phyloP scores from a whole-genome alignment of 2,888 invertebrate genomes.

The Halictus quadricinctus region DNA sequence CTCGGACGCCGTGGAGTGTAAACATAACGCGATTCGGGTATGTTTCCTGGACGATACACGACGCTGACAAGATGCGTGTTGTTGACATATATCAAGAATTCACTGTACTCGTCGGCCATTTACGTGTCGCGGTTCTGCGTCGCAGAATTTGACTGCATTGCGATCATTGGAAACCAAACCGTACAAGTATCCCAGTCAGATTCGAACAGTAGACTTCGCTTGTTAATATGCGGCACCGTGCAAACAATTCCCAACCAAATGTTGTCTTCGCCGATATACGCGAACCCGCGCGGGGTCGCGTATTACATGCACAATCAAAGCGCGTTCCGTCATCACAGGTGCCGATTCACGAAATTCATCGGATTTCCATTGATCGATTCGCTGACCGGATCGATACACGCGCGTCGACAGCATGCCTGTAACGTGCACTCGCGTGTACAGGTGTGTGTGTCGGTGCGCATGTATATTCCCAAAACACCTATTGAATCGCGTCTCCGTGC shows the following conservation, averaged over 20 bases:
- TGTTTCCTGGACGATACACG: too few relatives aligned
- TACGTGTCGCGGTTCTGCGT: neutral
- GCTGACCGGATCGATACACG: constrained; percentile 50
- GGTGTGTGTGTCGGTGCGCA: neutral
- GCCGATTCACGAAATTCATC: constrained; percentile 60
- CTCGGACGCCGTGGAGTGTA: too few relatives aligned
- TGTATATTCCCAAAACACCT: constrained; percentile 2
- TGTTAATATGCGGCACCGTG: constrained; percentile 16
- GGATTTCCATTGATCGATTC: constrained; percentile 50
- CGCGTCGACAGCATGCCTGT: fast-evolving
- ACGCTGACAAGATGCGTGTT: too few relatives aligned
- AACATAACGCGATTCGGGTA: too few relatives aligned
- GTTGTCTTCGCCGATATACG: constrained; percentile 45
- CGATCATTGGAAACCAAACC: neutral
- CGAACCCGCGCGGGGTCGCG: neutral
- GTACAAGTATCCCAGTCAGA: neutral
- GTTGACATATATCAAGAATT: too few relatives aligned
- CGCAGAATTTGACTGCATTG: neutral
- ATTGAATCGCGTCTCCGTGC: constrained; percentile 55
- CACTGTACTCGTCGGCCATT: neutral
- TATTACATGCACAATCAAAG: constrained; percentile 17
- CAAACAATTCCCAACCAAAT: constrained; percentile 52
- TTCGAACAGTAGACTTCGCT: neutral
- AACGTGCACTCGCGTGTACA: neutral
- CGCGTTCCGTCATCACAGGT: constrained; percentile 56